Conservation (phyloP, 2,888 invertebrate genomes). For the Silvanus unidentatus region DNA sequence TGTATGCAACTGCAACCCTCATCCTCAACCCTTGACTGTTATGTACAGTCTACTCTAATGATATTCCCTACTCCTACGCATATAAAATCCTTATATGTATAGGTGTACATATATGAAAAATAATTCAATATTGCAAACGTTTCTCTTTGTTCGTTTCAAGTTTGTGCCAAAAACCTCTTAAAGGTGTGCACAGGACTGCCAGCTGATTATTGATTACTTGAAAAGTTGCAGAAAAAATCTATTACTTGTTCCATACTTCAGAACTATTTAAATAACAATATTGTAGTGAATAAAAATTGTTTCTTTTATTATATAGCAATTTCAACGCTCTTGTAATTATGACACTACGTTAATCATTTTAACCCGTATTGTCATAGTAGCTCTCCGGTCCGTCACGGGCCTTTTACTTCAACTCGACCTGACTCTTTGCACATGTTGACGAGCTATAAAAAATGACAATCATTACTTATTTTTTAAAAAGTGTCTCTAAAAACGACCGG, state of each 20-base stretch:
- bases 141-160: too few relatives aligned
- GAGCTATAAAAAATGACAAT: slow-evolving; percentile 35
- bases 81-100: background rate
- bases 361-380: slow-evolving; percentile 28
- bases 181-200: too few relatives aligned
- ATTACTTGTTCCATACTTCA: too few relatives aligned
- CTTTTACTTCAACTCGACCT: slow-evolving; percentile 19
- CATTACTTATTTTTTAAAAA: slow-evolving; percentile 36
- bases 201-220: too few relatives aligned
- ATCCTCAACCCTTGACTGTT: slow-evolving; percentile 22
- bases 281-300: too few relatives aligned
- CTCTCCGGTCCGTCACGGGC: slow-evolving; percentile 31
- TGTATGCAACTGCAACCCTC: slow-evolving; percentile 25
- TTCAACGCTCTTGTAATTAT: slow-evolving; percentile 3
- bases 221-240: too few relatives aligned
- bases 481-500: slow-evolving; percentile 31
- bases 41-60: slow-evolving; percentile 26
- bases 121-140: background rate
- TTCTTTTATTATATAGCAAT: background rate
- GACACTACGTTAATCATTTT: slow-evolving; percentile 19
- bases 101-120: background rate
- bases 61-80: slow-evolving; percentile 8
- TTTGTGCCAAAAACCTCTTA: too few relatives aligned
- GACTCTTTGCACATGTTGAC: slow-evolving; percentile 26
- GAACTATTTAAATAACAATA: too few relatives aligned